Base-by-base conservation (phyloP, 37 sponge, comb jelly and placozoan genomes). In the Amphimedon queenslandica region DNA sequence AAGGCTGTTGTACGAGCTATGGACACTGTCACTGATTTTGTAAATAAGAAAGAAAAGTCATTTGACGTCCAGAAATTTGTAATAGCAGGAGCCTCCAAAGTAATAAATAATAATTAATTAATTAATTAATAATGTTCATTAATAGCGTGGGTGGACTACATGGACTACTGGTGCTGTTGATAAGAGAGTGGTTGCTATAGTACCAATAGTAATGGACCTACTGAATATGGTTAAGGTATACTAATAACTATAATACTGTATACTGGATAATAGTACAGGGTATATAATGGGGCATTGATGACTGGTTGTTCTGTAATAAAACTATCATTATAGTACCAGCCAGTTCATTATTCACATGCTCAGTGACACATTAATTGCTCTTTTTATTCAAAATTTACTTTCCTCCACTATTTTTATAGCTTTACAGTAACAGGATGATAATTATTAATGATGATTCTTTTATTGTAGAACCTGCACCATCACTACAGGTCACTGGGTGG, bases 101-200 rank as follows among this genome's bases (percentile, higher is more conserved):
- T 91, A 38, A 37, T 58, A 6, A 13, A 63, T 63, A 30, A 33
- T 37, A 60, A 25, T 25, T 60, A n/a, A 25, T 60, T 51, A 20
- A 28, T 11, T 25, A 33, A 40, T 30, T 42, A 20, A 32, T 11
- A 11, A 51, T 55, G 55, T 38, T n/a, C 41, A 28, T 32, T 36
- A 36, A 8, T 60, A 93, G 93, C 74, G 96, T 18, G 96, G 96
- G 33, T 95, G 96, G 96, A 91, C 96, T 23, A 95, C 96, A 11
- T 95, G 96, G 96, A 88, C 92, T 25, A 76, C 88, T 10, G 96
- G 84, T 29, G 83, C 87, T 32, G 96, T 95, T 10, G 92, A 91
- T 82, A 88, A 88, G 80, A 42, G 96, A 37, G 92, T 95, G 16
- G 76, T 95, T 28, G 96, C 78, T 28, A 91, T 91, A 3, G 67